Base-by-base conservation (phyloP, 37 sponge, comb jelly and placozoan species). In the Dysidea cf. avara region DNA sequence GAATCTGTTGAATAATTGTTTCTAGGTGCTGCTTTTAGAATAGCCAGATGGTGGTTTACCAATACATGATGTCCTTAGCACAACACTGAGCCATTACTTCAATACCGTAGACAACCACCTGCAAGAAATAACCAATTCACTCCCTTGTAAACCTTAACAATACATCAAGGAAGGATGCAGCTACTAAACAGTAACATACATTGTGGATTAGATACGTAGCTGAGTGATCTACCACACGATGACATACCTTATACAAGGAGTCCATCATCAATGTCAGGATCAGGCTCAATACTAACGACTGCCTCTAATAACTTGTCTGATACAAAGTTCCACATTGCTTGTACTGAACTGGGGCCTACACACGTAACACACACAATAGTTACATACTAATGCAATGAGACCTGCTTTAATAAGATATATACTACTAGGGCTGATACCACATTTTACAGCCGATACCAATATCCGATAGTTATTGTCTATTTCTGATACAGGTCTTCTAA, bases 81-180 rank as follows among this genome's bases (percentile, higher is more conserved):
- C 86, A 83, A 55, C 61, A 64, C 26, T 89, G 90, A 1, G 97
- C 94, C 85, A 96, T 86, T 30, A 92, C 77, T 11, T 96, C 99
- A 1, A 92, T 40, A 0, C 99, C 99, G 75, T 91, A 99, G 30
- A 81, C 78, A 6, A 96, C 88, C 21, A 96, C 96, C 80, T 97
- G 61, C 18, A n/a, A 3, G 39, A 0, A 73, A 1, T 21, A 9
- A 40, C 12, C 25, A 58, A n/a, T n/a, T n/a, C n/a, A n/a, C n/a
- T n/a, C n/a, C n/a, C n/a, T n/a, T n/a, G n/a, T n/a, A n/a, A n/a
- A n/a, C n/a, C n/a, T n/a, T n/a, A n/a, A n/a, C n/a, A n/a, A n/a
- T n/a, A n/a, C n/a, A n/a, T n/a, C n/a, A n/a, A n/a, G n/a, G n/a
- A n/a, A n/a, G n/a, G n/a, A n/a, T n/a, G n/a, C n/a, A n/a, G n/a